phyloP scores from a whole-genome alignment of 2,797 vertebrate genomes.

The Chaetophractus vellerosus region DNA sequence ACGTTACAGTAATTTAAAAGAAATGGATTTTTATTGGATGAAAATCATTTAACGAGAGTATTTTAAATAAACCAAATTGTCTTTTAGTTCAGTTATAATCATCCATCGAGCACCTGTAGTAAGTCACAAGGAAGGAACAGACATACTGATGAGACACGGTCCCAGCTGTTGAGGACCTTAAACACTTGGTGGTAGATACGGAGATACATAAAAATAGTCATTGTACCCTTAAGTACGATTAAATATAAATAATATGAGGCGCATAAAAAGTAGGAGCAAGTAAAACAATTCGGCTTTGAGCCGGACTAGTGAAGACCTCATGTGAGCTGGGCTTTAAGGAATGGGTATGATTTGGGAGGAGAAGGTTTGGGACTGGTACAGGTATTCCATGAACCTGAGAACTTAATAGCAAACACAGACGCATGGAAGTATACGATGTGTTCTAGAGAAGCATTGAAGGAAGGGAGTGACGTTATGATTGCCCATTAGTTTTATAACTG shows the following conservation, averaged over 20 bases:
- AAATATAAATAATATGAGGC: neutral
- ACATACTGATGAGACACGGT: neutral
- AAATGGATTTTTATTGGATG: constrained; percentile 1
- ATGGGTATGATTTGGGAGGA: neutral
- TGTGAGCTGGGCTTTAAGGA: neutral
- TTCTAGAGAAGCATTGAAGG: neutral
- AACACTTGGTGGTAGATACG: neutral
- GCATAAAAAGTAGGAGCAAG: neutral
- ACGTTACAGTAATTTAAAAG: neutral
- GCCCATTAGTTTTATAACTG: neutral
- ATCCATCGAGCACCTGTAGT: neutral
- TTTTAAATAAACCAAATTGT: neutral
- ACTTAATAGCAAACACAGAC: neutral
- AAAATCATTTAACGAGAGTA: neutral
- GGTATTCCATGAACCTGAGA: neutral
- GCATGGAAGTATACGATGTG: neutral
- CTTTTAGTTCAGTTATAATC: constrained; percentile 6
- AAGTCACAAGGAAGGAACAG: neutral
- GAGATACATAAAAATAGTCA: neutral
- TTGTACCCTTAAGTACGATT: neutral
- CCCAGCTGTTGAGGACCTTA: neutral
- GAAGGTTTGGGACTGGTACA: neutral
- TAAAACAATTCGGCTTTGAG: neutral
- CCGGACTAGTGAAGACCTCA: neutral
- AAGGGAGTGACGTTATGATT: neutral